These are phyloP conservation scores for Pseudochromis fuscus DNA, from an alignment of 2,797 vertebrate genomes.

Conservation along the genomic window DNA sequence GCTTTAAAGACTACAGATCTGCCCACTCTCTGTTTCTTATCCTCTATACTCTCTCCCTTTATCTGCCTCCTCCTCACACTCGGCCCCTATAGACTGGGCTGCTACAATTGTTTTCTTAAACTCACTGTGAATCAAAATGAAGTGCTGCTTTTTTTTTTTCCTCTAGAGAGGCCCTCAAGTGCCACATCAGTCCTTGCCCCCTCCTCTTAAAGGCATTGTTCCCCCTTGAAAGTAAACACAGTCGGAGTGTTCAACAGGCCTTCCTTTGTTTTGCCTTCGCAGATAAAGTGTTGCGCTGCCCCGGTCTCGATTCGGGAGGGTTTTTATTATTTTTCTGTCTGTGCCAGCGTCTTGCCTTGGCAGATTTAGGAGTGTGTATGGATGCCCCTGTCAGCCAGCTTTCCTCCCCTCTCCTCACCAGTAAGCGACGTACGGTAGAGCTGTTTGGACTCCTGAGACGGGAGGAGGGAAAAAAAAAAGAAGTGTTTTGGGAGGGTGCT, in stretches of 20 bases:
- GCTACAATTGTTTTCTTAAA: conserved; percentile 69
- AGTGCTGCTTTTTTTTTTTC: conserved; percentile 55
- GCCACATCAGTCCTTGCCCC: conserved; percentile 74
- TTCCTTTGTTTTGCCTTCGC: conserved; percentile 74
- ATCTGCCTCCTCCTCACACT: conserved; percentile 29
- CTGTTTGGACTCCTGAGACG: conserved; percentile 20
- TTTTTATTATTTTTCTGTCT: conserved; percentile 74
- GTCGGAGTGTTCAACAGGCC: conserved; percentile 61
- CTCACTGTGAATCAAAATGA: conserved; percentile 67
- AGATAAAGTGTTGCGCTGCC: conserved; percentile 72
- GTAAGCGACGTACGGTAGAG: conserved; percentile 17
- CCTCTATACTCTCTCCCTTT: conserved; percentile 17
- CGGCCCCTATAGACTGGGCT: conserved; percentile 20
- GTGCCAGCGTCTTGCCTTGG: conserved; percentile 68
- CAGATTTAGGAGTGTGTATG: conserved; percentile 75
- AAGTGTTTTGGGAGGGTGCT: conserved; percentile 45
- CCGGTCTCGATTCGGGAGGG: conserved; percentile 39
- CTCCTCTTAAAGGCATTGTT: conserved; percentile 77
- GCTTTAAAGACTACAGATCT: neutral
- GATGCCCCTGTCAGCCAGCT: conserved; percentile 66
- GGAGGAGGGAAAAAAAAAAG: conserved; percentile 41
- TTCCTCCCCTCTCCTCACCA: conserved; percentile 59
- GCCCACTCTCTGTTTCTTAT: conserved; percentile 21
- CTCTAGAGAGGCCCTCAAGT: conserved; percentile 50
- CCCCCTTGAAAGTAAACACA: conserved; percentile 74